phyloP scores from a whole-genome alignment of 2,113 vertebrate genomes.

The Cyphomyrus discorhynchus region DNA sequence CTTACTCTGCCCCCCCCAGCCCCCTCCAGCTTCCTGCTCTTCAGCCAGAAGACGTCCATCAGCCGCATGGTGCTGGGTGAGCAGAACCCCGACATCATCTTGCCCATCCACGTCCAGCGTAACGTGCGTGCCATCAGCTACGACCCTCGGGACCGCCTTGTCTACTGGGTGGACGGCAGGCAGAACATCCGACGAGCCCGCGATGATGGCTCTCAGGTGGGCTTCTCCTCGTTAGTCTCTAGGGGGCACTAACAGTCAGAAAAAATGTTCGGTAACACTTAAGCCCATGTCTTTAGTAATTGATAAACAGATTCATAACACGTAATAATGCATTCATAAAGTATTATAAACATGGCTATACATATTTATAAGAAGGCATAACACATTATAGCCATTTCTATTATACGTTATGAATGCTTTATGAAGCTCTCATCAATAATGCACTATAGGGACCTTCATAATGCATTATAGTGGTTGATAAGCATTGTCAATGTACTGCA shows the following conservation, averaged over 20 bases:
- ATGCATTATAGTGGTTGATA: too few species aligned
- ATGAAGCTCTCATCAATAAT: not conserved
- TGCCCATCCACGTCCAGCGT: conserved; percentile 79
- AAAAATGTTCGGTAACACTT: too few species aligned
- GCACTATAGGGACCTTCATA: too few species aligned
- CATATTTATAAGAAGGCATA: too few species aligned
- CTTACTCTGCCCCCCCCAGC: conserved; percentile 52
- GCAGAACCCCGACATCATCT: conserved; percentile 86
- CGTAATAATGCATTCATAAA: too few species aligned
- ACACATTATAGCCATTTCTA: too few species aligned
- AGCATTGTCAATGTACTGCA: too few species aligned
- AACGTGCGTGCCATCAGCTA: conserved; percentile 82
- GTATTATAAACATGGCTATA: too few species aligned
- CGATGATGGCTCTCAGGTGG: conserved; percentile 85
- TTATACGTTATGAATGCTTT: too few species aligned
- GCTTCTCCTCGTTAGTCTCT: conserved; percentile 1
- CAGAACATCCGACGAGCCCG: conserved; percentile 81
- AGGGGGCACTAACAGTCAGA: not conserved
- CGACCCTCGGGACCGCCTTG: conserved; percentile 75
- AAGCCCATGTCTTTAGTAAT: too few species aligned
- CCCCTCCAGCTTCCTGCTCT: conserved; percentile 82
- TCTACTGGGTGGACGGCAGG: conserved; percentile 90
- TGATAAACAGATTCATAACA: too few species aligned
- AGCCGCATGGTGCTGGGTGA: conserved; percentile 88
- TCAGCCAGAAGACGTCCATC: conserved; percentile 87